Percentiles rank a stretch among this genome's conserved stretches.
Conservation (phyloP, 2,888 invertebrate genomes). For the Drosophila limbata region DNA sequence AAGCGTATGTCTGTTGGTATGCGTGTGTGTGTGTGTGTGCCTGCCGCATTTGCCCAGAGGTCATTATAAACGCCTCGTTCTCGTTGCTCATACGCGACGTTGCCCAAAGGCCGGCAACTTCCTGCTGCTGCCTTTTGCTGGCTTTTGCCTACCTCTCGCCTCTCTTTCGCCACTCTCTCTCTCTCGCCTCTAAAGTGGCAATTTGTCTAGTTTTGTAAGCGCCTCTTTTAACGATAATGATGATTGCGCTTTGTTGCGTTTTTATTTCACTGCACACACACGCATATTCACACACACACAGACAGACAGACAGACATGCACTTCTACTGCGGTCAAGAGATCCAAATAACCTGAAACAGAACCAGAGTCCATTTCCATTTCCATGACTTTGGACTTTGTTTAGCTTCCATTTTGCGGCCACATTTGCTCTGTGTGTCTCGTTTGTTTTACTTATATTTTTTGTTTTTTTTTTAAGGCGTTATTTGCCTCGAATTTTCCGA, state of each 20-base stretch:
- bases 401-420: constrained; percentile 40
- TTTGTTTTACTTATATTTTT: neutral
- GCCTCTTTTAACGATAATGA: constrained; percentile 81
- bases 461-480: constrained; percentile 26
- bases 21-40: constrained; percentile 24
- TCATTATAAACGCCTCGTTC: constrained; percentile 67
- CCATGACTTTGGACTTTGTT: constrained; percentile 35
- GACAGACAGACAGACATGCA: constrained; percentile 37
- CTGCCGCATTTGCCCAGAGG: constrained; percentile 70
- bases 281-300: constrained; percentile 25
- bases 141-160: constrained; percentile 41
- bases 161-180: constrained; percentile 70
- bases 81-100: constrained; percentile 47
- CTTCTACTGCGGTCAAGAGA: constrained; percentile 44
- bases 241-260: constrained; percentile 82
- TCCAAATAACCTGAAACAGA: constrained; percentile 42
- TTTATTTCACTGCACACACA: constrained; percentile 71
- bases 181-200: constrained; percentile 78
- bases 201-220: constrained; percentile 82
- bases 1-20: constrained; percentile 38
- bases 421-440: constrained; percentile 31
- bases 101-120: constrained; percentile 55
- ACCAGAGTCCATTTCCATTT: constrained; percentile 21
- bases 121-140: constrained; percentile 32
- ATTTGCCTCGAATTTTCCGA: constrained; percentile 71